These are phyloP conservation scores for Toxonevra muliebris DNA, from an alignment of 2,888 invertebrate species.

Conservation along the genomic window DNA sequence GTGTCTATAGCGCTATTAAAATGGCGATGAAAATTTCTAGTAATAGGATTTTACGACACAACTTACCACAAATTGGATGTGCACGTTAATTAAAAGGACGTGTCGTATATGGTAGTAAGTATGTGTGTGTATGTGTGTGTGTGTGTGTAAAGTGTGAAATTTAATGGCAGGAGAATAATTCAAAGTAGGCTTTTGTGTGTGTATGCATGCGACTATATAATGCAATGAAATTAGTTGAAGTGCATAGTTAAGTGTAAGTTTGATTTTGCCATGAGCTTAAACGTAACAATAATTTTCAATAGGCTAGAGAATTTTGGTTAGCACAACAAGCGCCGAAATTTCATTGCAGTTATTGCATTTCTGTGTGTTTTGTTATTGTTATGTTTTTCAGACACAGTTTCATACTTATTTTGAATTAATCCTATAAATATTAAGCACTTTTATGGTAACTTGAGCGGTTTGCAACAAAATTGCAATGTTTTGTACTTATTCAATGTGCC, in stretches of 20 bases:
- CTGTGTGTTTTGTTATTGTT: too few relatives aligned
- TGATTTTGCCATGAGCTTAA: neutral
- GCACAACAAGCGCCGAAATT: too few relatives aligned
- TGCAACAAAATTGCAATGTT: too few relatives aligned
- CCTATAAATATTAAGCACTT: too few relatives aligned
- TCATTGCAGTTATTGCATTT: too few relatives aligned
- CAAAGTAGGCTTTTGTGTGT: neutral
- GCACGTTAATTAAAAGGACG: constrained; percentile 41
- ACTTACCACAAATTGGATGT: constrained; percentile 25
- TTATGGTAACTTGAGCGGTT: too few relatives aligned
- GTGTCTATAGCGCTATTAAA: constrained; percentile 10
- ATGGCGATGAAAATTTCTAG: constrained; percentile 30
- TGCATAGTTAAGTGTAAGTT: neutral
- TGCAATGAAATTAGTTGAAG: neutral
- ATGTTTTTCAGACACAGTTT: too few relatives aligned
- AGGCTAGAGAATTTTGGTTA: too few relatives aligned
- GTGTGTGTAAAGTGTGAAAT: constrained; percentile 10
- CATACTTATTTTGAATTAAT: too few relatives aligned
- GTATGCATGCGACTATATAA: constrained; percentile 1
- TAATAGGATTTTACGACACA: constrained; percentile 21
- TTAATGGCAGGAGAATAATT: neutral
- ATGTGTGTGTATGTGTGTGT: constrained; percentile 5
- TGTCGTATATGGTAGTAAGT: constrained; percentile 22
- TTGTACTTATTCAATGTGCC: too few relatives aligned
- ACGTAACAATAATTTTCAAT: too few relatives aligned